Conservation (phyloP, 2,888 invertebrate genomes). For the Leptinotarsa peninsularis region DNA sequence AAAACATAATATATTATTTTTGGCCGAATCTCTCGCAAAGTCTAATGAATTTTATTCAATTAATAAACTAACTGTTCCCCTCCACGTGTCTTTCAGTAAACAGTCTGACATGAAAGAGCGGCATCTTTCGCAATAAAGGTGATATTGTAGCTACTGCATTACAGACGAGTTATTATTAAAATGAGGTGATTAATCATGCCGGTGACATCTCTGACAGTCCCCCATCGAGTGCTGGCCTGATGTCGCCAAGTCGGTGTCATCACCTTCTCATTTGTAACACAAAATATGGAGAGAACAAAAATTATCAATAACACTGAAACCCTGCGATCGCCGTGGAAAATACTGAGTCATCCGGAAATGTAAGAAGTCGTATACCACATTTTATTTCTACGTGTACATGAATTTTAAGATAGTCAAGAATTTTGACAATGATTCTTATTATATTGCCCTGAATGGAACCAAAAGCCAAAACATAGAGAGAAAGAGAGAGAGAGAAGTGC, state of each 20-base stretch:
- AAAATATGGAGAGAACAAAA: conserved; percentile 40
- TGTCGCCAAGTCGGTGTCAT: conserved; percentile 61
- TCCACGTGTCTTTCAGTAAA: conserved; percentile 61
- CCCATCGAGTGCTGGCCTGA: conserved; percentile 57
- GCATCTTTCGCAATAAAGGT: conserved; percentile 64
- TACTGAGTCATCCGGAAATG: background rate
- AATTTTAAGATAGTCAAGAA: too few relatives aligned
- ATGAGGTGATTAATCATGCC: conserved; percentile 67
- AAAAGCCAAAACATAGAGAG: too few relatives aligned
- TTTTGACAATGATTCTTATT: too few relatives aligned
- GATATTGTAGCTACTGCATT: conserved; percentile 64
- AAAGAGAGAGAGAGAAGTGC: too few relatives aligned
- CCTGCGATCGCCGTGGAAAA: background rate
- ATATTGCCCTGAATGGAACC: too few relatives aligned
- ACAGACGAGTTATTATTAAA: conserved; percentile 67
- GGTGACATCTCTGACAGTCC: conserved; percentile 64
- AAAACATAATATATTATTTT: conserved; percentile 3
- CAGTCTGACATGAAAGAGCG: conserved; percentile 47
- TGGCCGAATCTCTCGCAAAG: conserved; percentile 3
- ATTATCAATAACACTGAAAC: conserved; percentile 36
- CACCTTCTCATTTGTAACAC: conserved; percentile 62
- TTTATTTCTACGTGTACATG: too few relatives aligned
- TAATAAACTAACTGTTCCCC: conserved; percentile 57
- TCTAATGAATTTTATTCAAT: conserved; percentile 56
- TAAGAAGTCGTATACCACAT: background rate